These are phyloP conservation scores for Prochilodus magdalenae DNA, from an alignment of 2,113 vertebrate genomes.

Conservation along the genomic window DNA sequence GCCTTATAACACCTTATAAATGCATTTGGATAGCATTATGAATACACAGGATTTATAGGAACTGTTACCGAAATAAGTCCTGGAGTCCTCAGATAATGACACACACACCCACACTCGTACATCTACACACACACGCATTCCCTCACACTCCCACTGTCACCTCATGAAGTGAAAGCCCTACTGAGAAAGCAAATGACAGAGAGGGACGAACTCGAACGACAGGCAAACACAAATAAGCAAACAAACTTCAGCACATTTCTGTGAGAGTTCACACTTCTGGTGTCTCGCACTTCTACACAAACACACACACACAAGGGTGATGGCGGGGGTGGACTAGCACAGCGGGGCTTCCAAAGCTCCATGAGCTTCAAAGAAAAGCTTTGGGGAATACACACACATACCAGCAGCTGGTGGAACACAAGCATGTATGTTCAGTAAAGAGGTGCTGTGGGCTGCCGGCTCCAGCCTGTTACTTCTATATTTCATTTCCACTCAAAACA, in stretches of 20 bases:
- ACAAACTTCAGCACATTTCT: not conserved
- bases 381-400: not conserved
- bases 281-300: not conserved
- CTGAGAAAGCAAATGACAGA: not conserved
- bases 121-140: not conserved
- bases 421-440: no score
- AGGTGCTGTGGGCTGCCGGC: no score
- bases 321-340: not conserved
- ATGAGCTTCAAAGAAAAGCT: not conserved
- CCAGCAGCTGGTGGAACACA: not conserved
- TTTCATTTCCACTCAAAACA: no score
- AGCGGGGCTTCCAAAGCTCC: not conserved
- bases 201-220: not conserved
- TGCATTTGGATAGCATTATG: no score
- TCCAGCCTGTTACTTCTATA: no score
- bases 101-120: conserved; percentile 8
- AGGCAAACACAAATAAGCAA: not conserved
- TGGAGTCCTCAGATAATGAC: not conserved
- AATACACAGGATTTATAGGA: no score
- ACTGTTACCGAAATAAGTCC: no score
- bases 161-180: not conserved
- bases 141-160: not conserved
- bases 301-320: not conserved
- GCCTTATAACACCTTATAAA: no score
- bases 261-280: not conserved